Evolutionary conservation across 2,888 invertebrate species (phyloP), one percentile per base, ranked within the genome.

Genomic region (Chrysolina oricalcia): DNA sequence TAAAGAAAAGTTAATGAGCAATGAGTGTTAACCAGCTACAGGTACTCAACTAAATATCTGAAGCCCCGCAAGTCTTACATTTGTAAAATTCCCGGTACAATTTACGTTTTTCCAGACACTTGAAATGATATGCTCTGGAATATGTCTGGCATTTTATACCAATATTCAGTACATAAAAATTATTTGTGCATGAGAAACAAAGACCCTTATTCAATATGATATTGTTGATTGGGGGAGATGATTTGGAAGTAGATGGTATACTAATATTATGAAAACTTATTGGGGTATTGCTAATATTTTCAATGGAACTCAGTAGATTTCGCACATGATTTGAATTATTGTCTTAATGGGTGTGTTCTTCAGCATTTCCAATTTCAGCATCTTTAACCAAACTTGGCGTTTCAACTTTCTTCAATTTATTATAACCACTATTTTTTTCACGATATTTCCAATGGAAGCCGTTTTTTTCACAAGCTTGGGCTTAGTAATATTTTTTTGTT

Each of bases 71-170:
- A 62, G 62, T 23, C 27, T 62, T 62, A 35, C 62, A 23, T 15
- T 62, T 62, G 11, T 62, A 62, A 27, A 35, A 62, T 62, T 62
- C 62, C 19, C n/a, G 9, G 43, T 19, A 62, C 15, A 5, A 27
- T 23, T 62, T 62, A 23, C 19, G 35, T 62, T 62, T 62, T 62
- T 62, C 62, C 62, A 62, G 62, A 35, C 62, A 62, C 35, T 62
- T 23, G 62, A 62, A 62, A 62, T 23, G 62, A 15, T 62, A 62
- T 23, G 62, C 19, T 62, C 27, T 62, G 21, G 62, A 23, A 35
- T 10, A 62, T 62, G 27, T 35, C 62, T 23, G 62, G 35, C 62
- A 62, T 62, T 35, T 43, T 43, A 62, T 62, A 35, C 62, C 62
- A 59, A 59, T 59, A 59, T 59, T 59, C 27, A 62, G 27, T 11